phyloP scores from a whole-genome alignment of 2,888 invertebrate species.

The Hyposoter didymator region DNA sequence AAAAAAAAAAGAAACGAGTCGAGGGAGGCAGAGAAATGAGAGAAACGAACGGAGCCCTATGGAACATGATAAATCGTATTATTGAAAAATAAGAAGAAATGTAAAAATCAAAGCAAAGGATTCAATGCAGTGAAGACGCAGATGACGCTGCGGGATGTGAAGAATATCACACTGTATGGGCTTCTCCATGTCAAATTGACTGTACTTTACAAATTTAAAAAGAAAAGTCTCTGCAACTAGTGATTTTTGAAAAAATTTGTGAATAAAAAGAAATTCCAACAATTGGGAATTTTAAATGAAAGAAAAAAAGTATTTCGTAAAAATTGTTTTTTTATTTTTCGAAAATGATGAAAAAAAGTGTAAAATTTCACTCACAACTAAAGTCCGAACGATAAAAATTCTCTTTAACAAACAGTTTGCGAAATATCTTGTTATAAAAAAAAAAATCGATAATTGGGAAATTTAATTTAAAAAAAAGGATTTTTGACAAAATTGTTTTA shows the following conservation, averaged over 20 bases:
- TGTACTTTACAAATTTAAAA: neutral
- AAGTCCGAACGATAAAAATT: neutral
- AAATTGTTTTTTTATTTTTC: neutral
- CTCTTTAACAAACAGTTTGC: too few relatives aligned
- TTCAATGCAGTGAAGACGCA: slow-evolving; percentile 1
- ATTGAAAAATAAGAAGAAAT: slow-evolving; percentile 56
- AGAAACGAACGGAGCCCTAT: neutral
- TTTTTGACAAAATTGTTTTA: neutral
- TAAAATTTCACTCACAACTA: neutral
- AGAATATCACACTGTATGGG: slow-evolving; percentile 8
- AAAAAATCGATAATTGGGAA: neutral
- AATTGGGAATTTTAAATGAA: neutral
- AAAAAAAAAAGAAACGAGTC: neutral
- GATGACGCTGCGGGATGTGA: slow-evolving; percentile 55
- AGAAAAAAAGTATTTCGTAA: neutral
- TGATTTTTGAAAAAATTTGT: neutral
- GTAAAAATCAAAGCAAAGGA: slow-evolving; percentile 19
- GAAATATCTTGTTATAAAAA: too few relatives aligned
- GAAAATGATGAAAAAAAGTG: neutral
- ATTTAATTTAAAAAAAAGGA: neutral
- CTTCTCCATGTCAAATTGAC: neutral
- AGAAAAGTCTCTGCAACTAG: neutral
- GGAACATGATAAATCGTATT: slow-evolving; percentile 61
- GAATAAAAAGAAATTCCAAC: neutral
- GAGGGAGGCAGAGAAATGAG: slow-evolving; percentile 18